Conservation (phyloP, 2,888 invertebrate genomes). For the Pandemis heparana region DNA sequence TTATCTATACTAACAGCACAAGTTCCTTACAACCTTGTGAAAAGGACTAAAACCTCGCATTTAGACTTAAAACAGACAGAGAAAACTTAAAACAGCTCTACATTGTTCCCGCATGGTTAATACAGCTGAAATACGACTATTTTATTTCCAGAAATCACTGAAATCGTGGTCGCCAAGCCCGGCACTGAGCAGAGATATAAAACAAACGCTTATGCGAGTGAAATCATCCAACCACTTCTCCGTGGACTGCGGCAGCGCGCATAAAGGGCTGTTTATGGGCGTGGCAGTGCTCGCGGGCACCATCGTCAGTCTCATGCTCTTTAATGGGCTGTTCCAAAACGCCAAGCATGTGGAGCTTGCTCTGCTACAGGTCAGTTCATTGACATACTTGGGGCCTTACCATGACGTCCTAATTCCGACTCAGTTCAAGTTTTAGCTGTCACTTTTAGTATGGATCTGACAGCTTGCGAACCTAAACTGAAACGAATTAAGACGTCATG, state of each 20-base stretch:
- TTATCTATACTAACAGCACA: too few species aligned
- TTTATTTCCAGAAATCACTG: constrained; percentile 56
- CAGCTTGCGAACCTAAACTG: too few species aligned
- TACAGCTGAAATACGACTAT: neutral
- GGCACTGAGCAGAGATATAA: constrained; percentile 46
- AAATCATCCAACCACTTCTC: constrained; percentile 85
- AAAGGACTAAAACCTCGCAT: too few species aligned
- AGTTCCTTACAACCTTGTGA: too few species aligned
- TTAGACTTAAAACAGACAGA: too few species aligned
- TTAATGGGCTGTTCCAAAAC: constrained; percentile 87
- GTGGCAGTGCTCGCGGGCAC: constrained; percentile 89
- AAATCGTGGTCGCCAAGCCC: constrained; percentile 48
- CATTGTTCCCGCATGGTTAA: neutral
- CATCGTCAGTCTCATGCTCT: constrained; percentile 89
- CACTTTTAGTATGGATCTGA: too few species aligned
- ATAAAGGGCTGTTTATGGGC: constrained; percentile 88
- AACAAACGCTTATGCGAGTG: constrained; percentile 64
- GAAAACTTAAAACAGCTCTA: neutral
- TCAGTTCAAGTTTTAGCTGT: too few species aligned
- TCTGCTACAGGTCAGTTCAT: constrained; percentile 83
- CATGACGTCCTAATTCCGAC: too few species aligned
- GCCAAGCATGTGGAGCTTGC: constrained; percentile 84
- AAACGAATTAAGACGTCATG: too few species aligned
- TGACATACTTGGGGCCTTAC: too few species aligned
- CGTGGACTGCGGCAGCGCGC: constrained; percentile 91